These are phyloP conservation scores for Drosophila cyrtoloma DNA, from an alignment of 2,888 invertebrate species.

Conservation along the genomic window DNA sequence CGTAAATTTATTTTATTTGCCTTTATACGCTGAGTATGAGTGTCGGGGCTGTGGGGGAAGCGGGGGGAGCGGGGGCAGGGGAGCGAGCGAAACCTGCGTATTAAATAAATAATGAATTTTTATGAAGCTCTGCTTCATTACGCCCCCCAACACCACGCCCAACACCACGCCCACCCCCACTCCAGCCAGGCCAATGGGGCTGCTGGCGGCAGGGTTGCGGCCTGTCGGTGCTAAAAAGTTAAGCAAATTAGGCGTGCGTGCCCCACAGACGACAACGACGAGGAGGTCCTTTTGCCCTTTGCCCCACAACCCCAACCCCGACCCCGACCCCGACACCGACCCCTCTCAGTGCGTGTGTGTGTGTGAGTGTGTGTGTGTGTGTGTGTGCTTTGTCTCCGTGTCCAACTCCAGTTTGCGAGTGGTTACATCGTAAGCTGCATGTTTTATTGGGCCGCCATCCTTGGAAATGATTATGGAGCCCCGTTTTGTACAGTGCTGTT, in stretches of 20 bases:
- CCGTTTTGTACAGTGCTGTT: conserved; percentile 22
- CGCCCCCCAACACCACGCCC: conserved; percentile 15
- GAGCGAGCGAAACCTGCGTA: conserved; percentile 62
- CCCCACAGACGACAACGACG: conserved; percentile 55
- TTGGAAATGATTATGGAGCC: conserved; percentile 65
- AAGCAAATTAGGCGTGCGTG: conserved; percentile 78
- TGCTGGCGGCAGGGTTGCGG: conserved; percentile 16
- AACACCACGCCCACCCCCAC: neutral
- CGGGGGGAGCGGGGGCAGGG: neutral
- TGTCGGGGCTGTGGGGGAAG: neutral
- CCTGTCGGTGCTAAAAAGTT: conserved; percentile 75
- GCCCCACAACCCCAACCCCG: neutral
- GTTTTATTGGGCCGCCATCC: conserved; percentile 68
- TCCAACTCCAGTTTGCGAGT: conserved; percentile 28
- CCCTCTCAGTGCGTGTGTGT: neutral
- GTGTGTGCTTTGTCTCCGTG: conserved; percentile 12
- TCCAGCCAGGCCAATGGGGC: neutral
- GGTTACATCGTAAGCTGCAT: conserved; percentile 69
- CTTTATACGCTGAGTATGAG: conserved; percentile 29
- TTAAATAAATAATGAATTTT: conserved; percentile 81
- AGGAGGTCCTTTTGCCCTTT: conserved; percentile 47
- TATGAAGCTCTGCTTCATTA: conserved; percentile 79
- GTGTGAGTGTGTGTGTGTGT: neutral
- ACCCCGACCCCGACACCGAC: neutral
- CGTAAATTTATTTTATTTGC: conserved; percentile 79